Percentiles rank a stretch among this genome's conserved stretches.
These are phyloP conservation scores for Nephrocerus scutellatus DNA, from an alignment of 2,888 invertebrate species.

Conservation along the genomic window DNA sequence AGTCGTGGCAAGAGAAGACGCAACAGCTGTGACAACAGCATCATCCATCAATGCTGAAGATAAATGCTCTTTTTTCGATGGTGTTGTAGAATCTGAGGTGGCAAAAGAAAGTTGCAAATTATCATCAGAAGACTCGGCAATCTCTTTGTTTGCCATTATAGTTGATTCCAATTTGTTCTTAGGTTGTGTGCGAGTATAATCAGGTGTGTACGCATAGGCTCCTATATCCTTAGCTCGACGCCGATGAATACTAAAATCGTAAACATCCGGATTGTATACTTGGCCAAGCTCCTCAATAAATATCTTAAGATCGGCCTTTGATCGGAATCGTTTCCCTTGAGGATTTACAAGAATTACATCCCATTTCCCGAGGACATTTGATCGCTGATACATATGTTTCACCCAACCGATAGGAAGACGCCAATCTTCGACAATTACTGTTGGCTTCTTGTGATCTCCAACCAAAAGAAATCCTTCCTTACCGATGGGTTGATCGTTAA, in stretches of 20 bases:
- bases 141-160: constrained; percentile 27
- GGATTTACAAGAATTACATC: constrained; percentile 67
- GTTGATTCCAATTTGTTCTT: constrained; percentile 28
- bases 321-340: constrained; percentile 56
- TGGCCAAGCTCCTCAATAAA: constrained; percentile 43
- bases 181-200: constrained; percentile 41
- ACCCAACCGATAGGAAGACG: constrained; percentile 69
- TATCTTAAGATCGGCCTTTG: constrained; percentile 52
- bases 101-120: constrained; percentile 1
- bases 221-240: constrained; percentile 48
- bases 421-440: constrained; percentile 63
- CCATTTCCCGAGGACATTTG: constrained; percentile 70
- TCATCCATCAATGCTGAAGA: constrained; percentile 21
- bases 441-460: constrained; percentile 48
- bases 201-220: constrained; percentile 44
- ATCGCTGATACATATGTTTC: constrained; percentile 68
- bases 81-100: constrained; percentile 17
- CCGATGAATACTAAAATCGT: constrained; percentile 56
- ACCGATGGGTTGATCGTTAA: constrained; percentile 64
- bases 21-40: not conserved
- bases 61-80: too few relatives aligned
- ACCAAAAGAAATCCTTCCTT: constrained; percentile 47
- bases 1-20: constrained; percentile 8
- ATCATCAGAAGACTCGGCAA: constrained; percentile 16
- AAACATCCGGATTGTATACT: constrained; percentile 52